Evolutionary conservation across 2,113 vertebrate genomes (phyloP).

Genomic region (Brienomyrus longianalis): DNA sequence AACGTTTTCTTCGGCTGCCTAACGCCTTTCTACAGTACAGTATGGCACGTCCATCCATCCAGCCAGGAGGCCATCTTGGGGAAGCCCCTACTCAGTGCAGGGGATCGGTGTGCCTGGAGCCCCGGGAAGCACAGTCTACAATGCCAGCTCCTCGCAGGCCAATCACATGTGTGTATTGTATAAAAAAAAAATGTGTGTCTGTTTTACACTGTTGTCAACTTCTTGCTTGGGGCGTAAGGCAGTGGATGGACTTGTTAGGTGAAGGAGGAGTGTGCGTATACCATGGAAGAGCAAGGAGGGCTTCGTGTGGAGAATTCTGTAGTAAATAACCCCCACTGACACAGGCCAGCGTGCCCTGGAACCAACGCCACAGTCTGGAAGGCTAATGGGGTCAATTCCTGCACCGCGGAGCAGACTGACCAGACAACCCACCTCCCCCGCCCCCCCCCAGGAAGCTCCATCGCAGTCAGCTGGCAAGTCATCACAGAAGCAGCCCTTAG

Average conservation of each 20-base stretch:
- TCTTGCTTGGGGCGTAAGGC: not conserved
- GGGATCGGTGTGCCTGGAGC: not conserved
- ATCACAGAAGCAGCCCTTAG: not conserved
- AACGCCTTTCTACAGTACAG: not conserved
- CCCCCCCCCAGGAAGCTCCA: not conserved
- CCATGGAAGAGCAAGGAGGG: not conserved
- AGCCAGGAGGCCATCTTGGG: not conserved
- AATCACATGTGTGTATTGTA: not conserved
- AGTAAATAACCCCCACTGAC: not conserved
- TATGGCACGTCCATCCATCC: not conserved
- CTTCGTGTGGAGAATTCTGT: not conserved
- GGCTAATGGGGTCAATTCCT: slow-evolving; percentile 10
- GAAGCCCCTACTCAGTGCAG: not conserved
- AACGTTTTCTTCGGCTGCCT: not conserved
- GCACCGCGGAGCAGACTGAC: not conserved
- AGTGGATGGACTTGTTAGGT: not conserved
- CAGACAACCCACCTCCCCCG: not conserved
- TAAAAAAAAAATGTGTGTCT: not conserved
- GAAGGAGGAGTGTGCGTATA: not conserved
- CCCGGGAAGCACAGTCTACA: not conserved
- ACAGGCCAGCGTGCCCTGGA: not conserved
- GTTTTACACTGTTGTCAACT: not conserved
- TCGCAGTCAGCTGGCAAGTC: not conserved
- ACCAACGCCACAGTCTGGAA: not conserved
- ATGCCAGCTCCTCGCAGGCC: not conserved